These are phyloP conservation scores for Coranthus polyacanthus DNA, from an alignment of 2,797 vertebrate genomes.

Conservation along the genomic window DNA sequence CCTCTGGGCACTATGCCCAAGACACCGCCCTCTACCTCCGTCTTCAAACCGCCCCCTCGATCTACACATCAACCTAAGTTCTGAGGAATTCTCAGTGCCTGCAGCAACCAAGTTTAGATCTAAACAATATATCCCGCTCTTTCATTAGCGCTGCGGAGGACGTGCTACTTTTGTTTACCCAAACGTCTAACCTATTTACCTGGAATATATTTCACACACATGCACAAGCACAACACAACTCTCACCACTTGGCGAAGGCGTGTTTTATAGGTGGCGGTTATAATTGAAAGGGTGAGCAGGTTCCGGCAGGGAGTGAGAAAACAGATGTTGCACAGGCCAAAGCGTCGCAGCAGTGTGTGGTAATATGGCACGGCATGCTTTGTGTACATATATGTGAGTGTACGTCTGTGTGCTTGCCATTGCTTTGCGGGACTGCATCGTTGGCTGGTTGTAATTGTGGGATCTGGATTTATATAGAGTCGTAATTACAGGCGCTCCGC, in stretches of 20 bases:
- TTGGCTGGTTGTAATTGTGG: slow-evolving; percentile 78
- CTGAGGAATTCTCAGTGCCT: slow-evolving; percentile 42
- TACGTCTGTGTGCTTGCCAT: slow-evolving; percentile 11
- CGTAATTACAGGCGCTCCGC: slow-evolving; percentile 77
- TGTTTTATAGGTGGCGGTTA: slow-evolving; percentile 77
- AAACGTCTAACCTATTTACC: slow-evolving; percentile 33
- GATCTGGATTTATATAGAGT: slow-evolving; percentile 79
- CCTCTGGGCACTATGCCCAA: slow-evolving; percentile 73
- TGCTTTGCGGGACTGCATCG: slow-evolving; percentile 40
- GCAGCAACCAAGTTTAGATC: slow-evolving; percentile 3
- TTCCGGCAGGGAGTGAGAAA: slow-evolving; percentile 77
- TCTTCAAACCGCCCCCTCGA: slow-evolving; percentile 27
- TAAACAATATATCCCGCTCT: background rate
- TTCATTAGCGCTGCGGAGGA: background rate
- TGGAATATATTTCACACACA: slow-evolving; percentile 33
- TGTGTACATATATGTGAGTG: slow-evolving; percentile 36
- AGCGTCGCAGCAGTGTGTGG: slow-evolving; percentile 56
- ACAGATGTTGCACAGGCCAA: slow-evolving; percentile 79
- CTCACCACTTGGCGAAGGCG: slow-evolving; percentile 60
- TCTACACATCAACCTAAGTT: slow-evolving; percentile 34
- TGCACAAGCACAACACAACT: slow-evolving; percentile 20
- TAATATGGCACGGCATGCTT: slow-evolving; percentile 26
- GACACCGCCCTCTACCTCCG: slow-evolving; percentile 61
- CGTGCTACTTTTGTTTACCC: slow-evolving; percentile 5
- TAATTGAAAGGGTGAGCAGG: slow-evolving; percentile 84